Conservation (phyloP, 2,113 vertebrate genomes). For the Rutilus rutilus region DNA sequence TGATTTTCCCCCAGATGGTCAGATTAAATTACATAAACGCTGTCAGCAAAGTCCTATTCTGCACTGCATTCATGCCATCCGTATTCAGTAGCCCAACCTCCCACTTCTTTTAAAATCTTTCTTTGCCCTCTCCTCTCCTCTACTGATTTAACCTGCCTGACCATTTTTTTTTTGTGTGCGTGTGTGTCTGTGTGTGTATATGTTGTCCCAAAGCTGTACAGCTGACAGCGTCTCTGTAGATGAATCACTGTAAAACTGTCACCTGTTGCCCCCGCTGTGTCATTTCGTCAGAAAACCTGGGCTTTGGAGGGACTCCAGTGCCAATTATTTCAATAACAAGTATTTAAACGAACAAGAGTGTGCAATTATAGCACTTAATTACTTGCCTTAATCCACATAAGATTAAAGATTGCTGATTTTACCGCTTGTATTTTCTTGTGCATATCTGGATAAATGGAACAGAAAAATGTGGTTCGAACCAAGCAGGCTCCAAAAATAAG, state of each 20-base stretch:
- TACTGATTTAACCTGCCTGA: background rate
- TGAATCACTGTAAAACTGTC: conserved; percentile 33
- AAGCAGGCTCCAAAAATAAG: conserved; percentile 16
- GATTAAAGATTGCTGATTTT: conserved; percentile 49
- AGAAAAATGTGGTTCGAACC: background rate
- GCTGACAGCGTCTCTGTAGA: conserved; percentile 9
- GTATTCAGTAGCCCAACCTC: background rate
- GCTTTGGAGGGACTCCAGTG: conserved; percentile 58
- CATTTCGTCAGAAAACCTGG: conserved; percentile 20
- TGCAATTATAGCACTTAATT: conserved; percentile 64
- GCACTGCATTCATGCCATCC: conserved; percentile 72
- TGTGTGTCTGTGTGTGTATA: background rate
- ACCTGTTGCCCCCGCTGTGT: background rate
- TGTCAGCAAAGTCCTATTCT: conserved; percentile 86
- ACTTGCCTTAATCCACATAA: conserved; percentile 58
- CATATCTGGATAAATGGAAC: conserved; percentile 30
- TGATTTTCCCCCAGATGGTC: conserved; percentile 89
- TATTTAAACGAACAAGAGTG: conserved; percentile 56
- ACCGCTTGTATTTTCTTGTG: conserved; percentile 20
- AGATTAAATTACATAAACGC: conserved; percentile 90
- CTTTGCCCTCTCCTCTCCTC: background rate
- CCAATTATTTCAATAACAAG: conserved; percentile 63
- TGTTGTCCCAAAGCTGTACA: conserved; percentile 9
- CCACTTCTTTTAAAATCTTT: background rate
- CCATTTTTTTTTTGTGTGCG: no score